Evolutionary conservation across 2,113 vertebrate species (phyloP).

Genomic region (Centropristis striata): DNA sequence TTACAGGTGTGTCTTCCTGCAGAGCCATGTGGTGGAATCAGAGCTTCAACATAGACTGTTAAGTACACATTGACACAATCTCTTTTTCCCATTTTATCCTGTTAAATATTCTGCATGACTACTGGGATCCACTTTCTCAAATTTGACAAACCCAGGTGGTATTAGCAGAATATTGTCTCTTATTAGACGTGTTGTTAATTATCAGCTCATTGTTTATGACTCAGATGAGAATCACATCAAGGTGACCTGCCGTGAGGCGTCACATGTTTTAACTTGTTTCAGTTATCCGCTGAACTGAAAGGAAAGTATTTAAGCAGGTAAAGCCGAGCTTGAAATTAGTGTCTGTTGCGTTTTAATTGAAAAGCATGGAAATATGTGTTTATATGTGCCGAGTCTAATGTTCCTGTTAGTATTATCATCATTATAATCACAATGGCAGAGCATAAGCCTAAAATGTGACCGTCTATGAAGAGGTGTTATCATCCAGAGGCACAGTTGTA

Average conservation of each 20-base stretch:
- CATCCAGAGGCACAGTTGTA: constrained; percentile 71
- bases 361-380: constrained; percentile 12
- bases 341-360: constrained; percentile 35
- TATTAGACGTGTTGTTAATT: constrained; percentile 24
- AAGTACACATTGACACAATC: neutral
- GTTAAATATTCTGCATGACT: neutral
- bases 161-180: constrained; percentile 2
- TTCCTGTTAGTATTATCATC: constrained; percentile 23
- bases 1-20: constrained; percentile 47
- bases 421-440: constrained; percentile 58
- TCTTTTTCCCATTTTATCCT: neutral
- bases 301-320: constrained; percentile 1
- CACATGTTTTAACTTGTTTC: neutral
- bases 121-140: neutral
- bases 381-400: constrained; percentile 13
- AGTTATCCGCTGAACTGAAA: constrained; percentile 21
- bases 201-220: constrained; percentile 18
- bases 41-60: constrained; percentile 56
- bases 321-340: neutral
- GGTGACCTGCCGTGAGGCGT: constrained; percentile 25
- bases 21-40: constrained; percentile 32
- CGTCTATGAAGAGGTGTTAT: constrained; percentile 70
- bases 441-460: constrained; percentile 64
- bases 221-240: constrained; percentile 6
- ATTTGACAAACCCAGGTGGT: constrained; percentile 2